Evolutionary conservation across 2,797 vertebrate species (phyloP).

Genomic region (Hippoglossus hippoglossus): DNA sequence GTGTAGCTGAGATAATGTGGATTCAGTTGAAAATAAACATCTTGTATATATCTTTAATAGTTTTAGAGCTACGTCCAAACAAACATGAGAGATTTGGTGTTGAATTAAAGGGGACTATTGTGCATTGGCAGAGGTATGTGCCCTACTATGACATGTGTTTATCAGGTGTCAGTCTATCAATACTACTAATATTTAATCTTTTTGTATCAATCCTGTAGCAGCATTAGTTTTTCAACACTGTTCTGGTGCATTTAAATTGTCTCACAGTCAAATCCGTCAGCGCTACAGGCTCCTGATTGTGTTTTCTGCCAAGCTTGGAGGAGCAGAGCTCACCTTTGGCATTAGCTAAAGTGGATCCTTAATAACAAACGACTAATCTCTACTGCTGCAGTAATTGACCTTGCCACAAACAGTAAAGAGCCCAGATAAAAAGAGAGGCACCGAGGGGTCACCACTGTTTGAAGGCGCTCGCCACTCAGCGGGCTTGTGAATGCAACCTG

Average conservation of each 20-base stretch:
- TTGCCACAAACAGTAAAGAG: conserved; percentile 48
- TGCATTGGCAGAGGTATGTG: too few relatives aligned
- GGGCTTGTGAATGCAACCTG: conserved; percentile 54
- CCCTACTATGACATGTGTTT: too few relatives aligned
- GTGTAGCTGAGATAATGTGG: too few relatives aligned
- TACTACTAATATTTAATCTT: too few relatives aligned
- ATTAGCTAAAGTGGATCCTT: conserved; percentile 30
- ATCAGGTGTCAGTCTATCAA: background rate
- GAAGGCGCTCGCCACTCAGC: conserved; percentile 48
- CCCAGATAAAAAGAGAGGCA: conserved; percentile 59
- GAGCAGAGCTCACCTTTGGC: conserved; percentile 32
- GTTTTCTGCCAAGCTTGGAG: conserved; percentile 1
- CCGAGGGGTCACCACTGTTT: conserved; percentile 68
- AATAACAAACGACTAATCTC: conserved; percentile 49
- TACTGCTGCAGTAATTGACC: conserved; percentile 56
- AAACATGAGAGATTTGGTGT: too few relatives aligned
- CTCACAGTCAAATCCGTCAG: background rate
- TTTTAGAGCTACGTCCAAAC: too few relatives aligned
- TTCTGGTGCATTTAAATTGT: conserved; percentile 5
- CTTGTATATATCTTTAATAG: too few relatives aligned
- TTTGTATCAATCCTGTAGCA: too few relatives aligned
- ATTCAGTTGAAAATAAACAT: too few relatives aligned
- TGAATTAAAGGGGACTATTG: too few relatives aligned
- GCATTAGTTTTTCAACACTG: background rate
- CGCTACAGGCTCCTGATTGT: conserved; percentile 9